Evolutionary conservation across 2,113 vertebrate species (phyloP).

Genomic region (Chlorodrepanis virens): DNA sequence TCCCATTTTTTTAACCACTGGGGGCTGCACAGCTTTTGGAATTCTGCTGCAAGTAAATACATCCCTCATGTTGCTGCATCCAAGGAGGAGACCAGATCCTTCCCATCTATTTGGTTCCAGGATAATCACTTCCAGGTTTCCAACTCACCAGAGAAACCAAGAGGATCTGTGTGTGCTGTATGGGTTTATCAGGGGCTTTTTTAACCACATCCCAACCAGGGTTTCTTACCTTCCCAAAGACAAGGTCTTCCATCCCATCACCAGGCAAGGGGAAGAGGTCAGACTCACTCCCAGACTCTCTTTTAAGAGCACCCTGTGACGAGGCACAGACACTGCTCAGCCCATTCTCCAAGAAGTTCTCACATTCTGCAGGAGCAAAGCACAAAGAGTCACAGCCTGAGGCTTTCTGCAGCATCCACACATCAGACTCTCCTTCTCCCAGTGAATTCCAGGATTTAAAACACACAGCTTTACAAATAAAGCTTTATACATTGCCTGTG

Average conservation of each 20-base stretch:
- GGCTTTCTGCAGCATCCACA: neutral
- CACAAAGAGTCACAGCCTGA: neutral
- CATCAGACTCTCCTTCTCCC: accelerated
- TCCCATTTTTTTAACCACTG: neutral
- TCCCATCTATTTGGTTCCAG: neutral
- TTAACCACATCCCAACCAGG: neutral
- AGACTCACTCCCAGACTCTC: constrained; percentile 67
- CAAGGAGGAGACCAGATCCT: neutral
- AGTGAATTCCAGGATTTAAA: neutral
- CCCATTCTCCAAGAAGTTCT: constrained; percentile 69
- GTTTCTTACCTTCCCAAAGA: constrained; percentile 76
- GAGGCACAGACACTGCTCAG: constrained; percentile 54
- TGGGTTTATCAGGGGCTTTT: neutral
- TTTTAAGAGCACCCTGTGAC: constrained; percentile 43
- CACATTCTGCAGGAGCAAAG: constrained; percentile 62
- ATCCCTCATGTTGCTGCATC: neutral
- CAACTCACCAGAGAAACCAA: neutral
- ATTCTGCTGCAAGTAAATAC: neutral
- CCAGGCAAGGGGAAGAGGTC: constrained; percentile 69
- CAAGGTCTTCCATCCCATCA: constrained; percentile 71
- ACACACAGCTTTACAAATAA: neutral
- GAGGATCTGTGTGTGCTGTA: neutral
- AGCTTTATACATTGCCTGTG: neutral
- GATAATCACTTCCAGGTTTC: constrained; percentile 6
- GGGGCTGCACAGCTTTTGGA: neutral